Conservation (phyloP, 92 coral and sea anemone species). For the Parazoanthus atlanticus region DNA sequence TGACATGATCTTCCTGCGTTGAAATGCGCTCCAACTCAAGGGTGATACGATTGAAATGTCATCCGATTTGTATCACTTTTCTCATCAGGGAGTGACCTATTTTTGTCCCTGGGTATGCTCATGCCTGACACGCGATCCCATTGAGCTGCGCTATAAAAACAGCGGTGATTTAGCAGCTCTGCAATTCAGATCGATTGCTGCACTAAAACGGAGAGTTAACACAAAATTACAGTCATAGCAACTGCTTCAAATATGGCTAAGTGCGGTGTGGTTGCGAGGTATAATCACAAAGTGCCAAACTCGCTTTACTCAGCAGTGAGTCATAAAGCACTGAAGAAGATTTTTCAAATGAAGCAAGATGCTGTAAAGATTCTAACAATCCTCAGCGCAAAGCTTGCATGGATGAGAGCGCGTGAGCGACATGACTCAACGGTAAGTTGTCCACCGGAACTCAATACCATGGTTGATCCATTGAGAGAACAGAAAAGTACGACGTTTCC, state of each 20-base stretch:
- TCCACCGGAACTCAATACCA: slow-evolving; percentile 25
- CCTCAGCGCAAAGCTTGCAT: slow-evolving; percentile 15
- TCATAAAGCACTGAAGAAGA: slow-evolving; percentile 32
- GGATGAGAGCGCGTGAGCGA: slow-evolving; percentile 1
- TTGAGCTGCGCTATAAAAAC: slow-evolving; percentile 20
- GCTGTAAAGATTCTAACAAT: slow-evolving; percentile 24
- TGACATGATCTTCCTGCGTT: slow-evolving; percentile 25
- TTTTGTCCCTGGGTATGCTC: slow-evolving; percentile 5
- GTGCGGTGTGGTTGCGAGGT: slow-evolving; percentile 24
- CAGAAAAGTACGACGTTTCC: slow-evolving; percentile 19
- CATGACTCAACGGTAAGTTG: slow-evolving; percentile 32
- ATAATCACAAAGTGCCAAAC: slow-evolving; percentile 23
- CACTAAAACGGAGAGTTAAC: neutral
- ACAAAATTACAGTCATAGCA: neutral
- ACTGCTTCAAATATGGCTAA: slow-evolving; percentile 18
- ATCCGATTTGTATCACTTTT: slow-evolving; percentile 34
- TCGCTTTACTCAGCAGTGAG: slow-evolving; percentile 31
- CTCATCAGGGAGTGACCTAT: slow-evolving; percentile 28
- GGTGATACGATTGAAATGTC: slow-evolving; percentile 17
- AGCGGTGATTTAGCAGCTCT: neutral
- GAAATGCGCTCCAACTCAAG: slow-evolving; percentile 26
- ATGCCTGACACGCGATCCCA: slow-evolving; percentile 25
- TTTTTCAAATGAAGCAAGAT: slow-evolving; percentile 37
- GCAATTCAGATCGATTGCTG: neutral
- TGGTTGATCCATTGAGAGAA: slow-evolving; percentile 29